Evolutionary conservation across 2,113 vertebrate species (phyloP).

Genomic region (Alosa alosa): DNA sequence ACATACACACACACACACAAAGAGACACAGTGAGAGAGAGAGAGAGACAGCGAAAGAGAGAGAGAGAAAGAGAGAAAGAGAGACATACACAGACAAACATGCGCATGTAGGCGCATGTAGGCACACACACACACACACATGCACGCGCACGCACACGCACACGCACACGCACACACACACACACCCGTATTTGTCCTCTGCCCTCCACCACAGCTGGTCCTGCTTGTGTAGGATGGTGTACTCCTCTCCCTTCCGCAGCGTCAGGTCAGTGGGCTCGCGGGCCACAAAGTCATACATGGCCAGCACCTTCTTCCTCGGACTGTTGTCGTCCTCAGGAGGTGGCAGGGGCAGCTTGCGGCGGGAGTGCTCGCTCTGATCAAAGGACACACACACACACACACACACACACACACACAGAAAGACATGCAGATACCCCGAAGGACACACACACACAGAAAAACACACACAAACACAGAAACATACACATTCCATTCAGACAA

Average conservation of each 20-base stretch:
- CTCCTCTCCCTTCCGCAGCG: constrained; percentile 72
- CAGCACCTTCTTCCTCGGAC: constrained; percentile 63
- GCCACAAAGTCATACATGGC: constrained; percentile 83
- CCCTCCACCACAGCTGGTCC: constrained; percentile 87
- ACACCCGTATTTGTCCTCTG: constrained; percentile 77
- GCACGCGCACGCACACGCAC: neutral
- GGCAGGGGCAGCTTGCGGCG: constrained; percentile 76
- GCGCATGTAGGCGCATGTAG: neutral
- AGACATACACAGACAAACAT: neutral
- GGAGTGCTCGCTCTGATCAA: constrained; percentile 57
- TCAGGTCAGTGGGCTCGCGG: constrained; percentile 70
- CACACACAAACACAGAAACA: neutral
- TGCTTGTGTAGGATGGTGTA: constrained; percentile 80
- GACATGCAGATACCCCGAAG: neutral
- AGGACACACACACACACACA: constrained; percentile 5
- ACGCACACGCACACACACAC: constrained; percentile 29
- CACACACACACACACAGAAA: neutral
- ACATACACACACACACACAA: too few relatives aligned
- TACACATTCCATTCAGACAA: neutral
- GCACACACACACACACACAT: neutral
- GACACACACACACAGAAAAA: neutral
- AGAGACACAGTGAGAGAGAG: neutral
- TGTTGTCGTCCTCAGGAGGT: constrained; percentile 48
- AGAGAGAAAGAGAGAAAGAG: neutral
- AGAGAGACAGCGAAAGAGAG: neutral